phyloP scores from a whole-genome alignment of 1,140 invertebrate species.

The Piezodorus guildinii region DNA sequence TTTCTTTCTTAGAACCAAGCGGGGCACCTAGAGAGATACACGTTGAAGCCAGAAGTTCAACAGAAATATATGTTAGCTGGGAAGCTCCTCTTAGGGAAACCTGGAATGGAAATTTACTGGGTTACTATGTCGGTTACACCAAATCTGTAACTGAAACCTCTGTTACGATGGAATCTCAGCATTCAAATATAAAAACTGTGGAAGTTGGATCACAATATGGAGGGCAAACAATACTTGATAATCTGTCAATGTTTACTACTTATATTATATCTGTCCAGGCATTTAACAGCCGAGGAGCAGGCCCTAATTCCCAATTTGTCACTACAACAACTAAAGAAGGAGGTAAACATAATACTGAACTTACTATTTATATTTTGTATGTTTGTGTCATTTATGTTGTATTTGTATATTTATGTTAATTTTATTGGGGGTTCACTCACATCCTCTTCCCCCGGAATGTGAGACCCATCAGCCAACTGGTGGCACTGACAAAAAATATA shows the following conservation, averaged over 20 bases:
- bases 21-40: conserved; percentile 73
- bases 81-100: conserved; percentile 73
- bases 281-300: conserved; percentile 80
- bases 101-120: conserved; percentile 83
- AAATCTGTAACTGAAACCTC: conserved; percentile 31
- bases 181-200: conserved; percentile 50
- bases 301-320: conserved; percentile 71
- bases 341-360: conserved; percentile 43
- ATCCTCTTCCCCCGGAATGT: too few species aligned
- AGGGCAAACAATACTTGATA: conserved; percentile 49
- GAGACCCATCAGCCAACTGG: too few species aligned
- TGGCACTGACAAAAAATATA: too few species aligned
- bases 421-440: too few species aligned
- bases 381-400: too few species aligned
- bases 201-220: conserved; percentile 49
- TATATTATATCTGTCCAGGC: conserved; percentile 85
- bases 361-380: too few species aligned
- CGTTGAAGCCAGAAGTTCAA: conserved; percentile 77
- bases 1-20: conserved; percentile 55
- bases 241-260: conserved; percentile 72
- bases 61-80: conserved; percentile 79
- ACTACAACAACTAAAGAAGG: conserved; percentile 76
- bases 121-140: conserved; percentile 87
- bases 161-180: conserved; percentile 25
- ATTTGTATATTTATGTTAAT: too few species aligned